Base-by-base conservation (phyloP, 2,888 invertebrate genomes). In the Drosophila paramelanica region DNA sequence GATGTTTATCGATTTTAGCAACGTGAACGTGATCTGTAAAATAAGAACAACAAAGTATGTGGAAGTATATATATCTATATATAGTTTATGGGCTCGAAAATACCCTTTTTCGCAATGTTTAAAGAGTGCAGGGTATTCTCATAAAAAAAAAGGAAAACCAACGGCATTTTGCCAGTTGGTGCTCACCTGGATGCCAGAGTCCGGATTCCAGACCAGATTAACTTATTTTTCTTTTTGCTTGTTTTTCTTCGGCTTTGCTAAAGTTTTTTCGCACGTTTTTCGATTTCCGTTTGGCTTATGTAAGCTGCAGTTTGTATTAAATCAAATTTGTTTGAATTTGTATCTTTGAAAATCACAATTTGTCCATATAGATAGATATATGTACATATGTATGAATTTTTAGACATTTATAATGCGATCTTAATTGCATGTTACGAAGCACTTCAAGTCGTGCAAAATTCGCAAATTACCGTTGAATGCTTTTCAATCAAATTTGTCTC, bases 201-300 rank as follows among this genome's bases (percentile, higher is more conserved):
- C 31, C 46, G 50, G 45, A 65, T 66, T 77, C 50, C 67, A 58
- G 67, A 31, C 58, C 58, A 62, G 74, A 52, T 73, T 73, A 43
- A 17, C 23, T 60, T 13, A 25, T 13, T 4, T 45, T 33, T 5
- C 5, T 43, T 57, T 55, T 49, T 5, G 8, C 55, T 11, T 23
- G 23, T 31, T 47, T 50, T 49, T 25, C 36, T 42, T 31, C 20
- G 14, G 43, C 56, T 20, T 45, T 14, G 2, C 17, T 17, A 8
- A 0, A 3, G 2, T 27, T 47, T 20, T 10, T 51, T 55, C 27
- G 39, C 25, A 55, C 43, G 38, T 49, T 39, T 70, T 73, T 70
- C 57, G 14, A 42, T 71, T 55, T 73, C 49, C 57, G 52, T 55
- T 66, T 10, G 11, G 52, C 23, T 64, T 64, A 64, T 67, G 64